phyloP scores from a whole-genome alignment of 92 coral and sea anemone species.

The Palythoa heliodiscus region DNA sequence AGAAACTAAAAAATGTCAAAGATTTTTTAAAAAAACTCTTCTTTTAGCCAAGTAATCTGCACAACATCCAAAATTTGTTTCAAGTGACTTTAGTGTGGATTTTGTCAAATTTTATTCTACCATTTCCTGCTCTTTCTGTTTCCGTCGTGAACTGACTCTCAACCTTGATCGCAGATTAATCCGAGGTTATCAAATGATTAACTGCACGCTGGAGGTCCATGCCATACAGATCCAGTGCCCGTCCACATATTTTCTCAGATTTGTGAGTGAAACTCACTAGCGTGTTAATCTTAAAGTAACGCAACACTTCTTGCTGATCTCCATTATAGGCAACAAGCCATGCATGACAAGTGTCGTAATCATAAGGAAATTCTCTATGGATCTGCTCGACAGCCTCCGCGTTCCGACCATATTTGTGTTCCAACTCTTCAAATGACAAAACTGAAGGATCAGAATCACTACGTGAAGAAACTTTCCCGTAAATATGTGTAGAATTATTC shows the following conservation, averaged over 20 bases:
- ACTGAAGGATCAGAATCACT: background rate
- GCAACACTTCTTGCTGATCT: conserved; percentile 26
- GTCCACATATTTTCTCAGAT: background rate
- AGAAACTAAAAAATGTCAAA: too few species aligned
- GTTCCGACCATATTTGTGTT: conserved; percentile 3
- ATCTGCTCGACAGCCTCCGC: conserved; percentile 29
- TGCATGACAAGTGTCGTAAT: conserved; percentile 23
- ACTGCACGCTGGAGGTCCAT: conserved; percentile 34
- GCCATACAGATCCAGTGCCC: conserved; percentile 9
- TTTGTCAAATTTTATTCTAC: too few species aligned
- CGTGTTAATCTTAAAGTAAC: conserved; percentile 18
- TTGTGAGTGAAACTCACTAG: background rate
- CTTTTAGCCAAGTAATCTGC: too few species aligned
- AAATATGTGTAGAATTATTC: background rate
- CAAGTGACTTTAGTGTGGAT: too few species aligned
- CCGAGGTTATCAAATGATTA: background rate
- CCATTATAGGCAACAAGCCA: conserved; percentile 32
- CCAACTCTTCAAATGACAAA: conserved; percentile 21
- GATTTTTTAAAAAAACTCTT: too few species aligned
- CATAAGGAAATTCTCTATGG: conserved; percentile 18
- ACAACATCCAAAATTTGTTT: too few species aligned
- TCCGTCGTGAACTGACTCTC: too few species aligned
- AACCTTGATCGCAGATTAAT: background rate
- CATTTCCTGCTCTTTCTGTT: too few species aligned
- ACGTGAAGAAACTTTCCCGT: conserved; percentile 4